Evolutionary conservation across 1,140 invertebrate species (phyloP), one percentile per base, ranked within the genome.

Genomic region (Pteromalus puparum): DNA sequence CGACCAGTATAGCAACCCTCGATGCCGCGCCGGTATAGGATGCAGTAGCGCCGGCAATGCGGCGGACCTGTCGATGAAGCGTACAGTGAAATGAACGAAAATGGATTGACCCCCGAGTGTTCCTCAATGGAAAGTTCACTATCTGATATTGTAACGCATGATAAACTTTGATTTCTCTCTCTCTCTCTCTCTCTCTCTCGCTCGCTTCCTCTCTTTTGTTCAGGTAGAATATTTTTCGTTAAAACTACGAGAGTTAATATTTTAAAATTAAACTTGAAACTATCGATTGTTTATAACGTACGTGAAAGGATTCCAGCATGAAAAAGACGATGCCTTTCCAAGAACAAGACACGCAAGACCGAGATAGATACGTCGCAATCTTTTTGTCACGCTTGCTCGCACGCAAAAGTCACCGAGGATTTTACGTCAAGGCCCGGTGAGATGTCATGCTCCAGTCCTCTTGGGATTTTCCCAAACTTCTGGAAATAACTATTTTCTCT

Each of bases 401-500:
- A 61, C 53, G 53, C 53, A 61, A 61, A 61, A 61, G 53, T 61
- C 53, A 61, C 53, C 53, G 53, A n/a, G 53, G 53, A 61, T 61
- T 61, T 61, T 61, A 61, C 18, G 53, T 61, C 53, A 61, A 61
- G 53, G 53, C 53, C 6, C 21, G 1, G 53, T 15, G 53, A 61
- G 21, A 61, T 61, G 53, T 61, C 53, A 61, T 61, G 53, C 21
- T 61, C 53, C 21, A 61, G 53, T 61, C 53, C 53, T 61, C 53
- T 21, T n/a, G 53, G 53, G 53, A 61, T n/a, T 61, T 18, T 61
- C 53, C 21, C 53, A 61, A n/a, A 61, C 53, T 61, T 61, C 53
- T 61, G 53, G 21, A 61, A 61, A 61, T 61, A 61, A 61, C 53
- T 61, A 61, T 61, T 61, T 61, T 61, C 53, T n/a, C 48, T 53